phyloP scores from a whole-genome alignment of 2,797 vertebrate genomes.

The Sphenopsis melanotis region DNA sequence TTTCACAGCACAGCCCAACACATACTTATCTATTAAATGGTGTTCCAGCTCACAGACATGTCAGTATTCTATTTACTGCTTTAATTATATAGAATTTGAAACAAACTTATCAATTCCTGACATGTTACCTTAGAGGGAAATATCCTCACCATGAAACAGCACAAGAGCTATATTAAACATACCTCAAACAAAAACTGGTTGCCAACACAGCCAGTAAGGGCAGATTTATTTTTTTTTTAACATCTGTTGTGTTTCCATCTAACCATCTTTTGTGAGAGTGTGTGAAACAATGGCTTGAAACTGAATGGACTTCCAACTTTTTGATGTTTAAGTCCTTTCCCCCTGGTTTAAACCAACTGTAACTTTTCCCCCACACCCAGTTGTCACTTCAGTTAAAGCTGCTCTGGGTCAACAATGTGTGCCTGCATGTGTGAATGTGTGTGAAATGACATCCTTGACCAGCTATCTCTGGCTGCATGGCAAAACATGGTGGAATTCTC shows the following conservation, averaged over 20 bases:
- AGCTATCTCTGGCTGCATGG: background rate
- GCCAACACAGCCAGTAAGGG: background rate
- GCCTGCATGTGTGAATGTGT: rapidly evolving
- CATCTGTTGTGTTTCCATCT: conserved; percentile 18
- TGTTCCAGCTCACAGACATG: conserved; percentile 19
- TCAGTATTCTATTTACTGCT: conserved; percentile 51
- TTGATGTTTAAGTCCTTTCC: conserved; percentile 2
- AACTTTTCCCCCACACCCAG: background rate
- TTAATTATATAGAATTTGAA: conserved; percentile 51
- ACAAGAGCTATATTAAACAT: background rate
- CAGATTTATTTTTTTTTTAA: conserved; percentile 6
- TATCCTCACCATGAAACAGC: background rate
- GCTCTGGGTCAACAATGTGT: background rate
- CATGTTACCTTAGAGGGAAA: conserved; percentile 31
- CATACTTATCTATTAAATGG: conserved; percentile 2
- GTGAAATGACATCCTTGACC: background rate
- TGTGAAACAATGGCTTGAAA: conserved; percentile 35
- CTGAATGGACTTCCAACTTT: background rate
- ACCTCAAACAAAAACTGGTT: conserved; percentile 40
- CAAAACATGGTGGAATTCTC: background rate
- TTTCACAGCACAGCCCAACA: background rate
- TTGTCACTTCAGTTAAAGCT: background rate
- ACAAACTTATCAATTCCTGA: conserved; percentile 47
- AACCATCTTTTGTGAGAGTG: background rate
- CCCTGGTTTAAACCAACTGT: background rate